phyloP scores from a whole-genome alignment of 64 coral and sea anemone species.

The Orbicella faveolata region DNA sequence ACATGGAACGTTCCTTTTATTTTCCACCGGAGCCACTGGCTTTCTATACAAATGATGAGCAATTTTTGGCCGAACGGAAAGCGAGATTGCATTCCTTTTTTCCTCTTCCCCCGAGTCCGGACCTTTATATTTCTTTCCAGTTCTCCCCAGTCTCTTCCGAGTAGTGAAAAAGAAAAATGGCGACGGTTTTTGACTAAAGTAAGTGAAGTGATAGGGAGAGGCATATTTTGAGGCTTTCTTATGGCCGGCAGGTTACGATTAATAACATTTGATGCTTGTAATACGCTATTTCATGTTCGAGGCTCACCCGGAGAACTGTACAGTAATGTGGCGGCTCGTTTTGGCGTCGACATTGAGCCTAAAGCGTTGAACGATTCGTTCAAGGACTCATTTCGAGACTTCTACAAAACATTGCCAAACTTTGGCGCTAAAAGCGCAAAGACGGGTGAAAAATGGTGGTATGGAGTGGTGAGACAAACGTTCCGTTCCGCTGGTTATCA shows the following conservation, averaged over 20 bases:
- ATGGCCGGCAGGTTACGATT: conserved; percentile 41
- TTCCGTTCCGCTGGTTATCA: conserved; percentile 60
- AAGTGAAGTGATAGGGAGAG: no score
- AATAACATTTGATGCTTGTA: conserved; percentile 77
- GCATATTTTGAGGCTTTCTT: no score
- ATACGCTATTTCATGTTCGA: conserved; percentile 77
- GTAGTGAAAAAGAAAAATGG: no score
- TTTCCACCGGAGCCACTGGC: no score
- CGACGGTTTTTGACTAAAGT: no score
- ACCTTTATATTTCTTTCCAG: no score
- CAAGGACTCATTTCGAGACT: conserved; percentile 44
- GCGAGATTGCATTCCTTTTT: no score
- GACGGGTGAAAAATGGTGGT: conserved; percentile 64
- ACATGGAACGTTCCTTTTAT: no score
- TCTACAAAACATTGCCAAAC: conserved; percentile 54
- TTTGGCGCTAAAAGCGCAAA: conserved; percentile 50
- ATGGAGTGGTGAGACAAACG: conserved; percentile 48
- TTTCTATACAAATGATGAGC: no score
- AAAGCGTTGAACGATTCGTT: conserved; percentile 49
- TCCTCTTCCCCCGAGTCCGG: no score
- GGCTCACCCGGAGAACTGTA: conserved; percentile 77
- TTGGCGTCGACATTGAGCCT: conserved; percentile 39
- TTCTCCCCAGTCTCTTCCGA: no score
- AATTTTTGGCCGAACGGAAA: no score
- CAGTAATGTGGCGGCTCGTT: conserved; percentile 57